Base-by-base conservation (phyloP, 2,797 vertebrate genomes). In the Microctenopoma steveboyesi region DNA sequence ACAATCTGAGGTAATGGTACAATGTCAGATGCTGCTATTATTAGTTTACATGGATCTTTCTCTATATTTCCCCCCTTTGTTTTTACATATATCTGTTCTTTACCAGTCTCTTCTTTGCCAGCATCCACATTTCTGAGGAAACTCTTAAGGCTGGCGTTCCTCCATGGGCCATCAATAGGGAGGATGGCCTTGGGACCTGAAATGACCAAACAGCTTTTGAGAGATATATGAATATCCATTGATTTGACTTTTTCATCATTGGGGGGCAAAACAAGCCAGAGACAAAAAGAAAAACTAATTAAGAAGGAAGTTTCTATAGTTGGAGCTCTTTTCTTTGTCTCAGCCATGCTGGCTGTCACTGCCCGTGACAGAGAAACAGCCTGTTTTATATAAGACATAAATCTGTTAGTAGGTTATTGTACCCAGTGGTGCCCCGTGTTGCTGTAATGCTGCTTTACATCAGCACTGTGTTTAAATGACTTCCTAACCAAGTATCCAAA, bases 91-190 rank as follows among this genome's bases (percentile, higher is more conserved):
- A 10, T 42, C 35, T 61, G 27, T 57, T 57, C 1, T 58, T 72
- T 78, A 93, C 91, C 92, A 18, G 90, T 89, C 72, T 92, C 86
- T 53, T 84, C 81, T 74, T 85, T 86, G 60, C 90, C 83, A n/a
- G 85, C 84, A 14, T 92, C 88, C 9, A 91, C 87, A 35, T 92
- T 93, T 76, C 83, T 91, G 2, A 92, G 22, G 79, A 93, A 93
- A 25, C 85, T 86, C 73, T 93, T 93, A 57, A 93, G 62, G 65
- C 91, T 91, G 1, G 25, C 74, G 1, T 92, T 79, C 64, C 80
- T 87, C 92, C 92, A 93, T 0, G 92, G 92, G 2, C 90, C 92
- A 4, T 86, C 72, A 1, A 93, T 90, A 46, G 92, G 91, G 35
- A 93, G 90, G 15, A 84, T 16, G 14, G 72, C 84, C 85, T 88